These are phyloP conservation scores for Megastigmus dorsalis DNA, from an alignment of 2,888 invertebrate species.

Conservation along the genomic window DNA sequence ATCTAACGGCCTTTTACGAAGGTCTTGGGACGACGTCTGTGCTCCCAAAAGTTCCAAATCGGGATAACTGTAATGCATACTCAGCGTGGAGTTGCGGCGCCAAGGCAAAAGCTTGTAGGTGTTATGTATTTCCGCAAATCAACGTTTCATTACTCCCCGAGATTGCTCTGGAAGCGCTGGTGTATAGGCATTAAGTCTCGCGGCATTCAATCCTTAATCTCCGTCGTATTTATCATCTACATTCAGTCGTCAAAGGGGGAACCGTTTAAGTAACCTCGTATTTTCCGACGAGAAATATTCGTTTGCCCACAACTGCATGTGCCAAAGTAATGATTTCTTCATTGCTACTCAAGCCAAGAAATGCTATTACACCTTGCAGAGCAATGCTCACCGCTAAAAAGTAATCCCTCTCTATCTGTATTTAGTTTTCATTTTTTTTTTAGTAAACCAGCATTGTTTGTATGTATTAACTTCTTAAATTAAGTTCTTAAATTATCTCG, in stretches of 20 bases:
- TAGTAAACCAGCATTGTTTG: too few relatives aligned
- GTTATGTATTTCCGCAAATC: slow-evolving; percentile 4
- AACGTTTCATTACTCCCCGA: slow-evolving; percentile 1
- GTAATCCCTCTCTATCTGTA: too few relatives aligned
- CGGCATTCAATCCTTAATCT: slow-evolving; percentile 2
- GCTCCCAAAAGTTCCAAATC: background rate
- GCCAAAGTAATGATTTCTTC: too few relatives aligned
- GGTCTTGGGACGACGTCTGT: background rate
- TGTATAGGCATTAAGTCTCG: background rate
- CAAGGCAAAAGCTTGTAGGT: slow-evolving; percentile 1
- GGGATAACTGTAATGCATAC: too few relatives aligned
- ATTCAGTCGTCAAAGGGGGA: background rate
- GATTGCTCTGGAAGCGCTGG: background rate
- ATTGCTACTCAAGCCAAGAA: too few relatives aligned
- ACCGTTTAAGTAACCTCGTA: background rate
- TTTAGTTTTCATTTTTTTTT: too few relatives aligned
- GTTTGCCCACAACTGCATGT: too few relatives aligned
- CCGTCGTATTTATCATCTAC: background rate
- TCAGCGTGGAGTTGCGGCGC: too few relatives aligned
- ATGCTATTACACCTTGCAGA: too few relatives aligned
- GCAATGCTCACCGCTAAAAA: too few relatives aligned
- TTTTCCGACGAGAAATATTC: background rate
- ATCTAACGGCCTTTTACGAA: background rate
- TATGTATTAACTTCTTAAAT: too few relatives aligned
- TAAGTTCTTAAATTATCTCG: too few relatives aligned